Evolutionary conservation across 2,888 invertebrate genomes (phyloP).

Genomic region (Antitype chi): DNA sequence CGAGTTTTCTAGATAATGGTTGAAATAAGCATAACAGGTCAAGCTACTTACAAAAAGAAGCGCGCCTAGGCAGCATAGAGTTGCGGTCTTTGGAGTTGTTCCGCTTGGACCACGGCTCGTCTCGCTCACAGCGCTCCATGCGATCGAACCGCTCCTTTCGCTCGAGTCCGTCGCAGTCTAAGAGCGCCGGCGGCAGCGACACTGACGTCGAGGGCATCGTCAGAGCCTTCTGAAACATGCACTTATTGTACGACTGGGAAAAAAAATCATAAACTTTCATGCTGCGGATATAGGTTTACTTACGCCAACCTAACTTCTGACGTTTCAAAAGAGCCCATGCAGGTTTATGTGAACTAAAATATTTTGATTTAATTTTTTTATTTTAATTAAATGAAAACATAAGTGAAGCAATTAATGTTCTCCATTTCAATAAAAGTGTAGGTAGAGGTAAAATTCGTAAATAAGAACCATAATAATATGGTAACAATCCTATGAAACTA

Average conservation of each 20-base stretch:
- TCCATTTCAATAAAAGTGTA: not conserved
- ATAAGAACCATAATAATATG: not conserved
- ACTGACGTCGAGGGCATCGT: constrained; percentile 72
- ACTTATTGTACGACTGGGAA: constrained; percentile 37
- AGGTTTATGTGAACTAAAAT: too few species aligned
- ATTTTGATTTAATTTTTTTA: too few species aligned
- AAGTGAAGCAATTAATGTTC: not conserved
- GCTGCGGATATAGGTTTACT: not conserved
- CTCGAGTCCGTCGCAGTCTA: constrained; percentile 34
- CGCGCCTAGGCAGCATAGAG: constrained; percentile 71
- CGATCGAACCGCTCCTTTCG: constrained; percentile 20
- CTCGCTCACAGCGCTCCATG: constrained; percentile 38
- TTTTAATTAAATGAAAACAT: not conserved
- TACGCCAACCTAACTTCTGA: not conserved
- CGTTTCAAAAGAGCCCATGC: too few species aligned
- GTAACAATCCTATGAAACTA: not conserved
- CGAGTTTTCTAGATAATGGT: too few species aligned
- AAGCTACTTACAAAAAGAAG: constrained; percentile 78
- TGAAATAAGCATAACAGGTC: not conserved
- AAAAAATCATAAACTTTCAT: not conserved
- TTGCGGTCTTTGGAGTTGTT: constrained; percentile 60
- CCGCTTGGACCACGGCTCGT: constrained; percentile 63
- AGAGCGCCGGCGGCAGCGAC: constrained; percentile 50
- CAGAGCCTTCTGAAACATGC: constrained; percentile 83
- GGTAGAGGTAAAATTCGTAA: not conserved